These are phyloP conservation scores for Lapara coniferarum DNA, from an alignment of 2,888 invertebrate genomes.

Conservation along the genomic window DNA sequence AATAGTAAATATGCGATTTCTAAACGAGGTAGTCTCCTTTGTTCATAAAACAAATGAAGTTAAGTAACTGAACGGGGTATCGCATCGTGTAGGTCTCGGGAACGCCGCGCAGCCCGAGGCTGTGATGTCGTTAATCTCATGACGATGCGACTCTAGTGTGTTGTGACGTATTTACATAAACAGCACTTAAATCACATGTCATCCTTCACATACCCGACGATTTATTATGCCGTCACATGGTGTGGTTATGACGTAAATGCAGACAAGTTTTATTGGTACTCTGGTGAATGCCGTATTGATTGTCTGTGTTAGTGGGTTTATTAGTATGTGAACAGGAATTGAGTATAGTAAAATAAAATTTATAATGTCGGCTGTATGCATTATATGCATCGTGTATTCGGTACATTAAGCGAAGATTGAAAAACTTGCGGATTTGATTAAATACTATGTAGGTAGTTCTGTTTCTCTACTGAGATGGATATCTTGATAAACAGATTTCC, in stretches of 20 bases:
- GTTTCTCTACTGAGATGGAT: too few relatives aligned
- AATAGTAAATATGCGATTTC: constrained; percentile 1
- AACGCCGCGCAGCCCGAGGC: constrained; percentile 42
- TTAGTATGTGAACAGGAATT: background rate
- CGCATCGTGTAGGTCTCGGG: background rate
- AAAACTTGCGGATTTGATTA: too few relatives aligned
- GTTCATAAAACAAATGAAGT: constrained; percentile 15
- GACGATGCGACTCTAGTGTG: constrained; percentile 52
- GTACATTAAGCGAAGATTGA: background rate
- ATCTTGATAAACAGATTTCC: too few relatives aligned
- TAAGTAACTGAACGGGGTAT: constrained; percentile 20
- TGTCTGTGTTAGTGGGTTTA: background rate
- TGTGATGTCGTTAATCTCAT: constrained; percentile 59
- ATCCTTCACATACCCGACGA: constrained; percentile 26
- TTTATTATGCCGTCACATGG: constrained; percentile 40
- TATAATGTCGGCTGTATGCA: too few relatives aligned
- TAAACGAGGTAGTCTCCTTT: background rate
- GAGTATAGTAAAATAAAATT: background rate
- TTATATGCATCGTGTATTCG: too few relatives aligned
- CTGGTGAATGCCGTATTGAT: background rate
- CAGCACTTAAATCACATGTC: constrained; percentile 45
- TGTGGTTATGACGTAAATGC: background rate
- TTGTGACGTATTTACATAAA: constrained; percentile 61
- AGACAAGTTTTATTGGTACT: background rate
- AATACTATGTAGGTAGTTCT: too few relatives aligned